Conservation (phyloP, 1,140 invertebrate species). For the Leguminivora glycinivorella region DNA sequence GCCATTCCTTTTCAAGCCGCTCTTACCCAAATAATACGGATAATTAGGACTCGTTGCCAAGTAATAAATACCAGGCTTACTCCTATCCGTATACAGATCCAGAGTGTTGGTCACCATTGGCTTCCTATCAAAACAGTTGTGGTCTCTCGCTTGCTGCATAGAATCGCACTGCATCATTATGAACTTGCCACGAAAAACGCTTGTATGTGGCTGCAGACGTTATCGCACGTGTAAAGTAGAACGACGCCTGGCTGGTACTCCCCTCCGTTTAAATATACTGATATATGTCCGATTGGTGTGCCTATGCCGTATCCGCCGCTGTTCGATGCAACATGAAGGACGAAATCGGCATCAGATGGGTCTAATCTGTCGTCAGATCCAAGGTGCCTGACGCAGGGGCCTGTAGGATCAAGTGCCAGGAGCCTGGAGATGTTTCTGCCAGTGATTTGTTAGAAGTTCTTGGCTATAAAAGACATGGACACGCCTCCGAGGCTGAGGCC, state of each 20-base stretch:
- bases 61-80: conserved; percentile 35
- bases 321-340: conserved; percentile 84
- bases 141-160: conserved; percentile 58
- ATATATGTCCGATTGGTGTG: conserved; percentile 81
- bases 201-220: conserved; percentile 56
- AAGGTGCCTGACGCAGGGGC: conserved; percentile 61
- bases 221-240: conserved; percentile 47
- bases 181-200: conserved; percentile 50
- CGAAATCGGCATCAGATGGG: conserved; percentile 58
- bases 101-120: conserved; percentile 51
- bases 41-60: conserved; percentile 48
- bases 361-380: conserved; percentile 58
- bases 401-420: conserved; percentile 61
- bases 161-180: conserved; percentile 59
- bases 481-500: conserved; percentile 64
- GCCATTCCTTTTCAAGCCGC: conserved; percentile 47
- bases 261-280: conserved; percentile 86
- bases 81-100: conserved; percentile 49
- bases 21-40: conserved; percentile 55
- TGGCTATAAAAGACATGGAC: conserved; percentile 58
- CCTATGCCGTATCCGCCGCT: conserved; percentile 84
- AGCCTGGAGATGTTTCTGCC: conserved; percentile 58
- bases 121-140: conserved; percentile 49
- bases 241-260: conserved; percentile 81
- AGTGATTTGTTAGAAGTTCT: conserved; percentile 55